Evolutionary conservation across 2,113 vertebrate genomes (phyloP), one percentile per base, ranked within the genome.

Genomic region (Trogon surrucura): DNA sequence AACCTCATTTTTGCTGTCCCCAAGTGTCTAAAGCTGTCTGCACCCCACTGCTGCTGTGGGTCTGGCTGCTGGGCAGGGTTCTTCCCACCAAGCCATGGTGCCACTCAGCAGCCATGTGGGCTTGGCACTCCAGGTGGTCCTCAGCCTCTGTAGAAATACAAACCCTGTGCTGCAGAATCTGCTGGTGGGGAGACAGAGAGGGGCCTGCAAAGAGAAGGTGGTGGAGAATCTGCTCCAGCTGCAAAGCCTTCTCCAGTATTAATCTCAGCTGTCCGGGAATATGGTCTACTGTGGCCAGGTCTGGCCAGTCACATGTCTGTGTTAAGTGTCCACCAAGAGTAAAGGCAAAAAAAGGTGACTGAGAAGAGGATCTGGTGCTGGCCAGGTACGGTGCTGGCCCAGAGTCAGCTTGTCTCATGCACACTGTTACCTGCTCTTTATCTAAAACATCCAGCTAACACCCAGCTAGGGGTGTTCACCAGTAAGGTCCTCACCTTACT

Each of bases 41-140:
- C 30, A 84, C 6, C 26, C 57, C 60, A 27, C 41, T 47, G 78
- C 17, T 62, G 48, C 64, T 30, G 41, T 45, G 64, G 34, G 32
- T 30, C 45, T 34, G 16, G 62, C 6, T 64, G 77, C 56, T 2
- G 0, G 15, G 50, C 16, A 26, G 17, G 30, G 15, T 12, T 51
- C 21, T 57, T n/a, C 44, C 47, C 41, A n/a, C 29, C 41, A 29
- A 54, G 25, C 26, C 12, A 12, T 1, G 8, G 27, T 62, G 69
- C 30, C 56, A 23, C 11, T 10, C 0, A 1, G 26, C 15, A 73
- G n/a, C 44, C 0, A 0, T 20, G 9, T 0, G 1, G 30, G 32
- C 10, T 62, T 38, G 14, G 27, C 32, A 10, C 53, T 67, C 16
- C 47, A 38, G 47, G 6, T 51, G 26, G 30, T 47, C 11, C 29